Percentiles rank a stretch among this genome's conserved stretches.
These are phyloP conservation scores for Papilio xuthus DNA, from an alignment of 1,140 invertebrate species.

Conservation along the genomic window DNA sequence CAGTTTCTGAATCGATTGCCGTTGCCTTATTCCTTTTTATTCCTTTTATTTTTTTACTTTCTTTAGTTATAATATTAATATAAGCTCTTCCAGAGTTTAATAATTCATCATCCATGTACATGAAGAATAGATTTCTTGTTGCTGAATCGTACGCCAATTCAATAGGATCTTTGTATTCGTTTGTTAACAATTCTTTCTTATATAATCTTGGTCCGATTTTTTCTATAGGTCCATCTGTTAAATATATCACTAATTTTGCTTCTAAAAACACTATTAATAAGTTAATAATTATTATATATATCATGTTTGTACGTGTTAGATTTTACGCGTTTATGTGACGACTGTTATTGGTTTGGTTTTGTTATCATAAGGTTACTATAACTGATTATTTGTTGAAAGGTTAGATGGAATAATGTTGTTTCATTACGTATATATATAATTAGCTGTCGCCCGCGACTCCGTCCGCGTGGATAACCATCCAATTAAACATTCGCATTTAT, in stretches of 20 bases:
- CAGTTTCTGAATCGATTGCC: conserved; percentile 63
- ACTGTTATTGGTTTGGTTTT: background rate
- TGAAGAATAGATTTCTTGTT: conserved; percentile 70
- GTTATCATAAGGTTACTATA: conserved; percentile 22
- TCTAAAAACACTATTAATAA: conserved; percentile 40
- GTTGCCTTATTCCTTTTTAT: conserved; percentile 71
- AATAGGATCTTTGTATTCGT: conserved; percentile 59
- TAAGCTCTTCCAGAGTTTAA: conserved; percentile 71
- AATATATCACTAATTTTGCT: conserved; percentile 56
- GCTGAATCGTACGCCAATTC: conserved; percentile 71
- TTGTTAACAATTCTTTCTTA: conserved; percentile 64
- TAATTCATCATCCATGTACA: conserved; percentile 72
- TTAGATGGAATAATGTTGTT: background rate
- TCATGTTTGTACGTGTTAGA: conserved; percentile 24
- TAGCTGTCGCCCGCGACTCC: no score
- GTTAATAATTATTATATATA: background rate
- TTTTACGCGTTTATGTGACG: background rate
- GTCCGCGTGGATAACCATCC: no score
- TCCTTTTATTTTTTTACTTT: conserved; percentile 62
- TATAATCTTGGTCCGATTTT: conserved; percentile 65
- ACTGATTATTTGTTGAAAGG: conserved; percentile 2
- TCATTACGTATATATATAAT: background rate
- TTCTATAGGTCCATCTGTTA: conserved; percentile 63
- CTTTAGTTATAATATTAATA: conserved; percentile 68
- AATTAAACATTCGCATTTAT: no score